Evolutionary conservation across 2,888 invertebrate species (phyloP), one percentile per base, ranked within the genome.

Genomic region (Bimastos eiseni): DNA sequence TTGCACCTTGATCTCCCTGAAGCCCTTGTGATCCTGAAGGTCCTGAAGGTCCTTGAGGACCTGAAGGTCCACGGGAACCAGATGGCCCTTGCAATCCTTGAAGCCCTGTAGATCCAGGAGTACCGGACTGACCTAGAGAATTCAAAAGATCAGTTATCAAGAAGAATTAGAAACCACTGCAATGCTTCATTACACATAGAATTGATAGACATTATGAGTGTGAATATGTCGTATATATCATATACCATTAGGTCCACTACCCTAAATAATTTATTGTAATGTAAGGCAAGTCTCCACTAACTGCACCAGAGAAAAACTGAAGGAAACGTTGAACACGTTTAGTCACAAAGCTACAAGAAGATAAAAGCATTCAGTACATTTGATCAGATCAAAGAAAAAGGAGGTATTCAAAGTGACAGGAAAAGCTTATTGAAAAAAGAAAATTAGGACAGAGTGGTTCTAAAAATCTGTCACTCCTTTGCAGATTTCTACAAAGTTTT

Each of bases 31-130:
- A 55, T 49, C 92, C 92, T 83, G 44, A 38, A 34, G 91, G 91
- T 70, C 92, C 92, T 90, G 84, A 30, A 30, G 89, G 91, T 89
- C 92, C 92, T 83, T 86, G 33, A 38, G 88, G 38, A 37, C 92
- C 92, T 70, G 89, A 41, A 15, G 19, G 55, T 49, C 90, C 90
- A 34, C 21, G 4, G 55, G 37, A 37, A 34, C 91, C 91, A 30
- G 90, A 38, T 30, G 33, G 44, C 17, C 91, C 91, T 24, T 84
- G 37, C 90, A 41, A n/a, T n/a, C 91, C 91, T 24, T 37, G 33
- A 24, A 49, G 36, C 34, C 91, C 91, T 0, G 90, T 34, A 44
- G 38, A 38, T n/a, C 90, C 90, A 8, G 88, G 38, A n/a, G 44
- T 37, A 24, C 90, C 90, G n/a, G 34, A 30, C 17, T 89, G 88